Conservation (phyloP, 2,797 vertebrate genomes). For the Oryzias sinensis region DNA sequence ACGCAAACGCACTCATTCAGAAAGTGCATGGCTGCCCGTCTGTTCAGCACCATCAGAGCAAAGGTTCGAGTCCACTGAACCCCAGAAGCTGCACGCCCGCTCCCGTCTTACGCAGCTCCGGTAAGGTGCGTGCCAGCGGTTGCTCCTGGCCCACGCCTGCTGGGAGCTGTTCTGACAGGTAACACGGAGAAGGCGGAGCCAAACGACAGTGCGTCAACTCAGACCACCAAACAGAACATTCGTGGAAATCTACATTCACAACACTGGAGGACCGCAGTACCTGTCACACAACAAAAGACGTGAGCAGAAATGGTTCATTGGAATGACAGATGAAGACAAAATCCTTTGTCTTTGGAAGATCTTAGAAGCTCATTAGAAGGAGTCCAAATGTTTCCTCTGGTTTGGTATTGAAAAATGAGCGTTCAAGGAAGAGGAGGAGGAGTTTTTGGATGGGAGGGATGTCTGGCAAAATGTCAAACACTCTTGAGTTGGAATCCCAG, state of each 20-base stretch:
- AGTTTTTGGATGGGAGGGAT: slow-evolving; percentile 10
- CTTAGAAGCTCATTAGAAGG: slow-evolving; percentile 54
- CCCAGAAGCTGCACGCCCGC: slow-evolving; percentile 62
- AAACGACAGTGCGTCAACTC: slow-evolving; percentile 55
- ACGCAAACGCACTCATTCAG: slow-evolving; percentile 50
- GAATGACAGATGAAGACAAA: slow-evolving; percentile 67
- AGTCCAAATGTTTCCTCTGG: slow-evolving; percentile 31
- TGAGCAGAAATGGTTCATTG: slow-evolving; percentile 49
- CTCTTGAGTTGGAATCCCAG: slow-evolving; percentile 45
- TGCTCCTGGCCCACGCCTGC: slow-evolving; percentile 73
- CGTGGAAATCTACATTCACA: slow-evolving; percentile 73
- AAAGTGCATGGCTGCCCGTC: slow-evolving; percentile 78
- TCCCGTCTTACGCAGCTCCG: slow-evolving; percentile 51
- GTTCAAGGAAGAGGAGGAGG: slow-evolving; percentile 17
- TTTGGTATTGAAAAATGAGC: slow-evolving; percentile 14
- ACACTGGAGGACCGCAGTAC: slow-evolving; percentile 54
- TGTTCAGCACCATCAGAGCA: slow-evolving; percentile 81
- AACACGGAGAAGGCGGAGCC: slow-evolving; percentile 60
- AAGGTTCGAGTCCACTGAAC: slow-evolving; percentile 64
- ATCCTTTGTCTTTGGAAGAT: slow-evolving; percentile 65
- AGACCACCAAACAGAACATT: slow-evolving; percentile 57
- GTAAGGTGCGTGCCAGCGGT: slow-evolving; percentile 71
- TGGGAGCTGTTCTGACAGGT: slow-evolving; percentile 73
- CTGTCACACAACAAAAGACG: slow-evolving; percentile 33
- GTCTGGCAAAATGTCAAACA: slow-evolving; percentile 37